Evolutionary conservation across 2,888 invertebrate species (phyloP).

Genomic region (Synanthedon andrenaeformis): DNA sequence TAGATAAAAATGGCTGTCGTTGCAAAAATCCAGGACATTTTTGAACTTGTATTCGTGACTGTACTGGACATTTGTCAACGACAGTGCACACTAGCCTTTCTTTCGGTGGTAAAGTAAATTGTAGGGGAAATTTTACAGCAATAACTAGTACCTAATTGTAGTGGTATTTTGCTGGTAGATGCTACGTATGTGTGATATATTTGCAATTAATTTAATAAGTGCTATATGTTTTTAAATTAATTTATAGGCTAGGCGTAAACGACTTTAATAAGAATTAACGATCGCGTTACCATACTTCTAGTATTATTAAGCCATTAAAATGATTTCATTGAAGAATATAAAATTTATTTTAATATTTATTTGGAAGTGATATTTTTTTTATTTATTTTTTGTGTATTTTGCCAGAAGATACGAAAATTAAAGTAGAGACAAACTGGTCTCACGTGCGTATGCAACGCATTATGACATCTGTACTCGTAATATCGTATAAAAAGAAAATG

Average conservation of each 20-base stretch:
- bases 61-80: constrained; percentile 10
- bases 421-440: no score
- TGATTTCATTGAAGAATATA: no score
- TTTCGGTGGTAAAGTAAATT: constrained; percentile 52
- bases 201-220: constrained; percentile 47
- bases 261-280: constrained; percentile 6
- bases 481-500: no score
- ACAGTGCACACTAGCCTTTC: constrained; percentile 47
- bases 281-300: background rate
- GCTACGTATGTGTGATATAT: constrained; percentile 62
- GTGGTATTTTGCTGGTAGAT: constrained; percentile 56
- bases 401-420: no score
- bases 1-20: constrained; percentile 29
- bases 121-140: constrained; percentile 63
- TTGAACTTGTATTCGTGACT: background rate
- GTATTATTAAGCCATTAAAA: no score
- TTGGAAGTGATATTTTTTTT: background rate
- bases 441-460: no score
- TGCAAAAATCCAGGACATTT: constrained; percentile 21
- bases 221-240: constrained; percentile 23
- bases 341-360: background rate
- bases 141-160: constrained; percentile 65
- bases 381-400: no score
- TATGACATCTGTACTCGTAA: no score
- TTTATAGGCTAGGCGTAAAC: constrained; percentile 30